These are phyloP conservation scores for Pseudolaguvia tuberculata DNA, from an alignment of 2,113 vertebrate genomes.

Conservation along the genomic window DNA sequence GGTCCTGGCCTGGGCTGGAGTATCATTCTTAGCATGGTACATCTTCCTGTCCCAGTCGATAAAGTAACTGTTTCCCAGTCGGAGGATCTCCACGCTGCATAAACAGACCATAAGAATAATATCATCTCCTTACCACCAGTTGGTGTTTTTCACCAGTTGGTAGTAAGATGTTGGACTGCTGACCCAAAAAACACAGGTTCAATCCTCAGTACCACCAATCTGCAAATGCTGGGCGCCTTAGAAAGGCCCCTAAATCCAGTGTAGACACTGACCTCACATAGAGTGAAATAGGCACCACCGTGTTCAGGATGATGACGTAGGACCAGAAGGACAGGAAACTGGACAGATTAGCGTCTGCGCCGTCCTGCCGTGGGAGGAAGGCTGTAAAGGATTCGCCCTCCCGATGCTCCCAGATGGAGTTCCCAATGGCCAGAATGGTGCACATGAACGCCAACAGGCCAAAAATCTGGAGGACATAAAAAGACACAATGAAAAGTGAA, in stretches of 20 bases:
- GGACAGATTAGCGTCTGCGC: constrained; percentile 65
- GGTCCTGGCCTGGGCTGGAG: constrained; percentile 82
- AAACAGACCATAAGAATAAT: neutral
- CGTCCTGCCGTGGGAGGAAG: constrained; percentile 76
- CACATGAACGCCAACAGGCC: constrained; percentile 80
- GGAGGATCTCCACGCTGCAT: constrained; percentile 88
- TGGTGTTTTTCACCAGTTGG: too few relatives aligned
- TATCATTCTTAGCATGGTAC: constrained; percentile 81
- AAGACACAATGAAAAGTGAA: neutral
- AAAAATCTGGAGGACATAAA: constrained; percentile 78
- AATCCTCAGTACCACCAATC: too few relatives aligned
- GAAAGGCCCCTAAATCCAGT: neutral
- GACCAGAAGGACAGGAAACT: constrained; percentile 88
- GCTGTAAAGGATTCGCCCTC: constrained; percentile 76
- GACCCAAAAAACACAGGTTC: too few relatives aligned
- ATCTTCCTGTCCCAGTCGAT: constrained; percentile 96
- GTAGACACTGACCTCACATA: constrained; percentile 78
- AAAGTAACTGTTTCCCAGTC: constrained; percentile 90
- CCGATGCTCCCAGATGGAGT: constrained; percentile 78
- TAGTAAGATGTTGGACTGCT: too few relatives aligned
- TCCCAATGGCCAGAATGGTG: constrained; percentile 77
- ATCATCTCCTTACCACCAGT: neutral
- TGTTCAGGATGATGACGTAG: constrained; percentile 94
- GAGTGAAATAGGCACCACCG: constrained; percentile 94
- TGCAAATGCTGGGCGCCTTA: too few relatives aligned